These are phyloP conservation scores for Nestor notabilis DNA, from an alignment of 2,113 vertebrate genomes.

Conservation along the genomic window DNA sequence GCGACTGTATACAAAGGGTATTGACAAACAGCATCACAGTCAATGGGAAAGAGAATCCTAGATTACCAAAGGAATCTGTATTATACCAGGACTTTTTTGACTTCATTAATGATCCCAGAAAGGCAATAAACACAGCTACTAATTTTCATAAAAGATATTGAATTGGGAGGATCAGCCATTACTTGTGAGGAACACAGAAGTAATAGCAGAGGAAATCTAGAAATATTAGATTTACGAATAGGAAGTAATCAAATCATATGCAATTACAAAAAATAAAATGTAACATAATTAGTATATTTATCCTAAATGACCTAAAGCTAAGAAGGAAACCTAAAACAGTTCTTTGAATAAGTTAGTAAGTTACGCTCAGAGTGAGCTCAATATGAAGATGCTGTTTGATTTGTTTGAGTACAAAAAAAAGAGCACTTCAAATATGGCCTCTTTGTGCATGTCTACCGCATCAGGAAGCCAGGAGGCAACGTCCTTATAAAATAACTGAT, in stretches of 20 bases:
- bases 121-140: background rate
- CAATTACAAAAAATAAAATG: background rate
- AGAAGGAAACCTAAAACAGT: background rate
- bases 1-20: background rate
- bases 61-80: background rate
- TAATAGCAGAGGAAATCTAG: background rate
- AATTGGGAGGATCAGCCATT: background rate
- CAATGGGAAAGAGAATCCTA: background rate
- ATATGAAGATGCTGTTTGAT: background rate
- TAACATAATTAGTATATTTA: background rate
- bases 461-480: constrained; percentile 60
- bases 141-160: background rate
- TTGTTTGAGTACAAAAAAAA: background rate
- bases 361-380: background rate
- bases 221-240: background rate
- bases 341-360: background rate
- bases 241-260: background rate
- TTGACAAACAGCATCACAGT: background rate
- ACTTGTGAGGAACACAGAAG: background rate
- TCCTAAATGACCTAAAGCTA: background rate
- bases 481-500: constrained; percentile 58
- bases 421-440: constrained; percentile 10
- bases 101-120: background rate
- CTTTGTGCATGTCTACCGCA: background rate
- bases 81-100: background rate